phyloP scores from a whole-genome alignment of 2,113 vertebrate species.

The Grammomys dolichurus region DNA sequence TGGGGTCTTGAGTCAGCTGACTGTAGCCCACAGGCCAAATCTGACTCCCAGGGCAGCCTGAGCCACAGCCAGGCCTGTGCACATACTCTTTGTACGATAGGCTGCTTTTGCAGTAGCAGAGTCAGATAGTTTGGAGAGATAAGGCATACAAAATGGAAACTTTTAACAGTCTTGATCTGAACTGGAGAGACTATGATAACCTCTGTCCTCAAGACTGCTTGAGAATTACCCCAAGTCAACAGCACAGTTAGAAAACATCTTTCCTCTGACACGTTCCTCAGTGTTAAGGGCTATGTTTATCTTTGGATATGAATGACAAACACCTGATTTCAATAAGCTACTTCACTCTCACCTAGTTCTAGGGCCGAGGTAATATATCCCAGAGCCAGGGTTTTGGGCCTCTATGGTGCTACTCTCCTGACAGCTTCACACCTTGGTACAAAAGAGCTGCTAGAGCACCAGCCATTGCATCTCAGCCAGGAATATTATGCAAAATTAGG shows the following conservation, averaged over 20 bases:
- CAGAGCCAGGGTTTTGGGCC: not conserved
- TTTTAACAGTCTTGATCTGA: not conserved
- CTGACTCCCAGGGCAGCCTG: not conserved
- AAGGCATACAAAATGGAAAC: not conserved
- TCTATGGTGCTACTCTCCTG: not conserved
- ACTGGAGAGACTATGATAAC: not conserved
- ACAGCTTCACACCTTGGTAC: not conserved
- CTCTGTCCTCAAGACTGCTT: not conserved
- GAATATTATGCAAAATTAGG: not conserved
- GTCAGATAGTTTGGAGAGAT: not conserved
- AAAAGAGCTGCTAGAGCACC: not conserved
- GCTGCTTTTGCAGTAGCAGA: not conserved
- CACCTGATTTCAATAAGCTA: not conserved
- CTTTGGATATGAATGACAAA: not conserved
- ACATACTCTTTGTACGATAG: not conserved
- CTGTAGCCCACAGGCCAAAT: not conserved
- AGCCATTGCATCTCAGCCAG: not conserved
- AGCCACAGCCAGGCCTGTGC: not conserved
- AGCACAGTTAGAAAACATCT: not conserved
- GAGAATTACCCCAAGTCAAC: not conserved
- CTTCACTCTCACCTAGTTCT: not conserved
- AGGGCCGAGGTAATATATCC: not conserved
- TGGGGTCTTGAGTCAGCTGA: not conserved
- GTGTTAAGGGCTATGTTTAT: not conserved
- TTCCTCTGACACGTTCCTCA: not conserved